Base-by-base conservation (phyloP, 1,140 invertebrate species). In the Macrostomum lignano region DNA sequence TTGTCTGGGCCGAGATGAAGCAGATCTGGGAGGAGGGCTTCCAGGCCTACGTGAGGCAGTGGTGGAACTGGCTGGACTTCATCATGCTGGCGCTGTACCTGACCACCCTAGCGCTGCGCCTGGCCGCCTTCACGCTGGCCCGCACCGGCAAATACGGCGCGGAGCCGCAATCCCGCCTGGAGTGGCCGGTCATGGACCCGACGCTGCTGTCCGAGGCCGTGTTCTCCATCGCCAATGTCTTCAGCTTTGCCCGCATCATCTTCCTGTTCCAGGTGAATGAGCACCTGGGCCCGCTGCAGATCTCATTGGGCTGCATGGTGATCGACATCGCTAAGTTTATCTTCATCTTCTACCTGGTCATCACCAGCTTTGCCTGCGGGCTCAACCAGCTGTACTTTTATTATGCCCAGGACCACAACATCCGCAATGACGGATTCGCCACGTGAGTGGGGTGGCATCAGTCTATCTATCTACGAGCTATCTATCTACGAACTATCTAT, bases 61-160 rank as follows among this genome's bases (percentile, higher is more conserved):
- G 88, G 36, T 93, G 84, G 84, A 93, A 93, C 50, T 77, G 88
- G 41, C 71, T 91, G 3, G 84, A 93, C 52, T 88, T 86, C 46
- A 72, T 86, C 41, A 82, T 63, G 60, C 48, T 62, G 9, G 59
- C 54, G 10, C 47, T 63, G 6, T 63, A 62, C 41, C 44, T 62
- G 13, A 54, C 53, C 35, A 60, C 60, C 10, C 53, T 62, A 35
- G 51, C 57, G 3, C 43, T 62, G 2, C 40, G 60, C 13, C 40
- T 49, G 9, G 47, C 49, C 2, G 49, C 48, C 2, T 56, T 46
- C 31, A 7, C 11, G n/a, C 13, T 31, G 13, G 25, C 20, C 6
- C 31, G n/a, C 3, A 21, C 9, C 4, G 3, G 32, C 4, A 38
- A 29, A 23, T 54, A 48, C 35, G 52, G 52, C 2, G 42, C 41